Conservation (phyloP, 2,113 vertebrate genomes). For the Monopterus albus region DNA sequence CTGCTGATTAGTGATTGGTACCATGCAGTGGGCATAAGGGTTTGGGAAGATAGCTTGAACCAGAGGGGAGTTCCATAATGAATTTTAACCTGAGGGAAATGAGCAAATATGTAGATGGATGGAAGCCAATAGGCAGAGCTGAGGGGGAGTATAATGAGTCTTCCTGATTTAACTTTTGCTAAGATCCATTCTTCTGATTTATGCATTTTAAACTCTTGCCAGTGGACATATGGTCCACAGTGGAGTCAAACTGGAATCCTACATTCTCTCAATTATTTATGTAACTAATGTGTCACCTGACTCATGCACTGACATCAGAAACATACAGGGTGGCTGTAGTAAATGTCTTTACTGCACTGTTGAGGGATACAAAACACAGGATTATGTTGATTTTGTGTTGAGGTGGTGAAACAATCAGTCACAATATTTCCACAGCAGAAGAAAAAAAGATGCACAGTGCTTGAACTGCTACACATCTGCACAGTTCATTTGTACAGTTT, state of each 20-base stretch:
- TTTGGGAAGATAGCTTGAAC: slow-evolving; percentile 25
- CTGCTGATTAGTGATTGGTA: slow-evolving; percentile 48
- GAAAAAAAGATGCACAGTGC: no score
- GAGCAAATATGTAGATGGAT: slow-evolving; percentile 26
- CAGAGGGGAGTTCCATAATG: slow-evolving; percentile 16
- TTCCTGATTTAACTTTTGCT: slow-evolving; percentile 26
- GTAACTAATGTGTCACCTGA: neutral
- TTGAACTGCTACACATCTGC: no score
- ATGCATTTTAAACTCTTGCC: slow-evolving; percentile 19
- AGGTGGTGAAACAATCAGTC: neutral
- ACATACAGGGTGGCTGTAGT: neutral
- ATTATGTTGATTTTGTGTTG: neutral
- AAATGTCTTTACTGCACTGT: neutral
- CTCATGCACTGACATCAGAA: slow-evolving; percentile 7
- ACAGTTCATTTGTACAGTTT: no score
- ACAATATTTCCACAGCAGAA: neutral
- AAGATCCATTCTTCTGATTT: slow-evolving; percentile 35
- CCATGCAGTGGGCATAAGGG: slow-evolving; percentile 1
- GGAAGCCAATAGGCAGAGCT: slow-evolving; percentile 19
- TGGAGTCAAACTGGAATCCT: slow-evolving; percentile 7
- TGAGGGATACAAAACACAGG: neutral
- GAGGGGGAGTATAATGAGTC: slow-evolving; percentile 36
- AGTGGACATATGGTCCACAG: neutral
- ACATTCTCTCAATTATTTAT: slow-evolving; percentile 9
- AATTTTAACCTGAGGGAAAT: slow-evolving; percentile 28